Conservation (phyloP, 2,888 invertebrate genomes). For the Clepsis dumicolana region DNA sequence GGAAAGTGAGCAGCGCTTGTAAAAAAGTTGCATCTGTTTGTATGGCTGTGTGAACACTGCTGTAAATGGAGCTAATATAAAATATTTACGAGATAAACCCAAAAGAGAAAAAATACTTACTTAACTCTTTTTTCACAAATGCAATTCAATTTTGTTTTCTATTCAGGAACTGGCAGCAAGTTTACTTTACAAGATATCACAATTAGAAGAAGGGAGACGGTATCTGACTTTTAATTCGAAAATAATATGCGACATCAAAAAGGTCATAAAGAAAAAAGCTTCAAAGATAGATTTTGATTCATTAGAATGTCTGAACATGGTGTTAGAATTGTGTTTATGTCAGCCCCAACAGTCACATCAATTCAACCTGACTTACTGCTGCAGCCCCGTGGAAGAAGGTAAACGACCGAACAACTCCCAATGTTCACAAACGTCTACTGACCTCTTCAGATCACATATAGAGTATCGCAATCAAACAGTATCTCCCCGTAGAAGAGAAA, state of each 20-base stretch:
- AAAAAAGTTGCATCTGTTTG: neutral
- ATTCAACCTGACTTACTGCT: constrained; percentile 59
- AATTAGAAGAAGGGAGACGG: constrained; percentile 72
- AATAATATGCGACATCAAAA: constrained; percentile 71
- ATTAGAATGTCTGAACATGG: constrained; percentile 60
- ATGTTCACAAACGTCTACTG: constrained; percentile 1
- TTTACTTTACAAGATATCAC: constrained; percentile 65
- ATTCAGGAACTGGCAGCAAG: constrained; percentile 68
- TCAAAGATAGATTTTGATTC: constrained; percentile 59
- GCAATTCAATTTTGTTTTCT: constrained; percentile 23
- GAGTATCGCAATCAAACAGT: constrained; percentile 1
- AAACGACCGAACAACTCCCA: constrained; percentile 6
- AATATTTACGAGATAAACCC: too few relatives aligned
- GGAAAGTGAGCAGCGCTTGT: neutral
- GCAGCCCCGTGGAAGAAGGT: constrained; percentile 60
- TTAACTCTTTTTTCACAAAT: too few relatives aligned
- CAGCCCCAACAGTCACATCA: constrained; percentile 57
- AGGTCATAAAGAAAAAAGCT: constrained; percentile 63
- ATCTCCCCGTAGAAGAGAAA: constrained; percentile 47
- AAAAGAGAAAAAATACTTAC: too few relatives aligned
- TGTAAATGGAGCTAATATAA: too few relatives aligned
- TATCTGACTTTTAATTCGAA: constrained; percentile 75
- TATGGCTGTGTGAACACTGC: too few relatives aligned
- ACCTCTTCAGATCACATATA: constrained; percentile 3
- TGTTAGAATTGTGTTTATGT: constrained; percentile 62